Conservation (phyloP, 2,797 vertebrate genomes). For the Anolis apletophallus region DNA sequence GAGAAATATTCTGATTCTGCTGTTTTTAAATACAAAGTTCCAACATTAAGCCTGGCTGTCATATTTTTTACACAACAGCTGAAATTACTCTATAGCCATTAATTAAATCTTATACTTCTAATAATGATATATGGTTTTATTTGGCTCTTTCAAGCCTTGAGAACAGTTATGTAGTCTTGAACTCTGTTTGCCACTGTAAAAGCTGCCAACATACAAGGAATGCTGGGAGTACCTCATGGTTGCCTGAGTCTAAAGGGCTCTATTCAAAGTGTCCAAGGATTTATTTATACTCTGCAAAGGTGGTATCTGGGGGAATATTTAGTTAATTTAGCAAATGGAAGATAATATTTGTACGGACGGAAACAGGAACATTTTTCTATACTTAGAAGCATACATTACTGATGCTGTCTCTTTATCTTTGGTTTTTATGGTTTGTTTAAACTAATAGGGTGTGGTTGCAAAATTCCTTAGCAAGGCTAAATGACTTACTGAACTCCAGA, state of each 20-base stretch:
- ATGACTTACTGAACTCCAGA: background rate
- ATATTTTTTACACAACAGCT: background rate
- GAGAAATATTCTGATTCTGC: no score
- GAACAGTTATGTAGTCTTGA: background rate
- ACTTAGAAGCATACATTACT: background rate
- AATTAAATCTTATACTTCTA: background rate
- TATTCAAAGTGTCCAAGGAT: background rate
- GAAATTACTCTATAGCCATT: background rate
- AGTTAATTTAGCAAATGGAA: background rate
- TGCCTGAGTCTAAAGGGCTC: background rate
- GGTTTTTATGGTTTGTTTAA: conserved; percentile 12
- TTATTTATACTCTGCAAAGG: fast-evolving
- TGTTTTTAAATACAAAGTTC: no score
- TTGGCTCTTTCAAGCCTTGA: background rate
- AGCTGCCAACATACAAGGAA: background rate
- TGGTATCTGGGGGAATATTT: background rate
- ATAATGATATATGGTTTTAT: background rate
- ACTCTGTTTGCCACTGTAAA: background rate
- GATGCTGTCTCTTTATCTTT: background rate
- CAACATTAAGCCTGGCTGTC: no score
- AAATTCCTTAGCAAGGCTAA: background rate
- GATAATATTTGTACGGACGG: background rate
- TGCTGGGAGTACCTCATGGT: background rate
- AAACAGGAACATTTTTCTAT: background rate
- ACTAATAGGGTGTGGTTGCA: background rate